Evolutionary conservation across 2,888 invertebrate genomes (phyloP), one percentile per base, ranked within the genome.

Genomic region (Andrena camellia): DNA sequence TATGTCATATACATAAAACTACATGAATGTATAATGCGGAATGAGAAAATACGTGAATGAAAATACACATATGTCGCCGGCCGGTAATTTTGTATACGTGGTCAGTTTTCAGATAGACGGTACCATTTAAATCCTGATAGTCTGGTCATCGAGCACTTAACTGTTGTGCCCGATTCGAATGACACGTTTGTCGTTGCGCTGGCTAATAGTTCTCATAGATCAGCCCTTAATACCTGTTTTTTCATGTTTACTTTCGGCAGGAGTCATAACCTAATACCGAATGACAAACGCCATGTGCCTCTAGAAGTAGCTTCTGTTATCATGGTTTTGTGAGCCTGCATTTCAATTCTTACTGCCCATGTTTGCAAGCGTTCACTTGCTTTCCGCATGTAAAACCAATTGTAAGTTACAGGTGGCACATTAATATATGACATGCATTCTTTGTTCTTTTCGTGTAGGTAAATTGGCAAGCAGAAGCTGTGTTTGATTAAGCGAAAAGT

Each of bases 41-140:
- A 76, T 42, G 26, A 42, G 69, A 74, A 83, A 60, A 73, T 74
- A 52, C 73, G 70, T 60, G 23, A 78, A 67, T 52, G 7, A 75
- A 81, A 68, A 57, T 83, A 69, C 67, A 71, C 78, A 83, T 81
- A 82, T 88, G 81, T 86, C 81, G 86, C 92, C 91, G 92, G 91
- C 92, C 91, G 91, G 91, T 92, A 81, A 90, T 89, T 88, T 90
- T 91, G 91, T 91, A 85, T 91, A 92, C 92, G 92, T 92, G 92
- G 91, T 89, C 91, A 88, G 69, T 83, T 78, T 48, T 54, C 35
- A 26, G 8, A 52, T 60, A 72, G 20, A 69, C 52, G 4, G 8
- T 50, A 42, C 13, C 10, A 26, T 70, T 20, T 52, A 26, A 17
- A 26, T 64, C 10, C 8, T n/a, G n/a, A 7, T 54, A 29, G 17